A percentile compares a stretch with the other conserved stretches of the same genome.
These are phyloP conservation scores for Plagodis dolabraria DNA, from an alignment of 2,888 invertebrate genomes.

Conservation along the genomic window DNA sequence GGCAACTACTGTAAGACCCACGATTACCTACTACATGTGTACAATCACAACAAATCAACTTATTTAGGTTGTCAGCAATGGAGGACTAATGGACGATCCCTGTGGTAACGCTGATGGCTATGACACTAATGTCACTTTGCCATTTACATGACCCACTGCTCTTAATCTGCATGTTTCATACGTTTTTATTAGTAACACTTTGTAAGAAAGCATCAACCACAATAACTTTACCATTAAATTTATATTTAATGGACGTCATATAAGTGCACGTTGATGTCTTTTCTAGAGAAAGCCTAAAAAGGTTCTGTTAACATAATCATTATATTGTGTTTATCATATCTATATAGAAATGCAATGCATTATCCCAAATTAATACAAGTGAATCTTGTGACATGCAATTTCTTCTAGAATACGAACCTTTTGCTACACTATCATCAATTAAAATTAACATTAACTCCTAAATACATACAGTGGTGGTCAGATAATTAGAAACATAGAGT, in stretches of 20 bases:
- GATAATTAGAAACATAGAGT: no score
- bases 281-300: not conserved
- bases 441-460: no score
- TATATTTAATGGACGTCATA: not conserved
- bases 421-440: no score
- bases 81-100: constrained; percentile 3
- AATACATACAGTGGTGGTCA: no score
- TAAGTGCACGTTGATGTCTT: constrained; percentile 6
- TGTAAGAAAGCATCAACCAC: constrained; percentile 15
- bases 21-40: no score
- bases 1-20: no score
- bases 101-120: constrained; percentile 23
- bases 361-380: no score
- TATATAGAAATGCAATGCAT: no score
- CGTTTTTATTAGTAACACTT: constrained; percentile 14
- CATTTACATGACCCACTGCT: constrained; percentile 26
- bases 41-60: no score
- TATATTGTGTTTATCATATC: no score
- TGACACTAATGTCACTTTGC: constrained; percentile 24
- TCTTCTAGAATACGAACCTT: no score
- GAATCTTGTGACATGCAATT: no score
- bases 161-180: constrained; percentile 24
- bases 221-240: not conserved
- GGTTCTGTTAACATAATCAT: not conserved
- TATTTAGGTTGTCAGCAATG: constrained; percentile 1